Evolutionary conservation across 2,888 invertebrate species (phyloP).

Genomic region (Caenorhabditis drosophilae): DNA sequence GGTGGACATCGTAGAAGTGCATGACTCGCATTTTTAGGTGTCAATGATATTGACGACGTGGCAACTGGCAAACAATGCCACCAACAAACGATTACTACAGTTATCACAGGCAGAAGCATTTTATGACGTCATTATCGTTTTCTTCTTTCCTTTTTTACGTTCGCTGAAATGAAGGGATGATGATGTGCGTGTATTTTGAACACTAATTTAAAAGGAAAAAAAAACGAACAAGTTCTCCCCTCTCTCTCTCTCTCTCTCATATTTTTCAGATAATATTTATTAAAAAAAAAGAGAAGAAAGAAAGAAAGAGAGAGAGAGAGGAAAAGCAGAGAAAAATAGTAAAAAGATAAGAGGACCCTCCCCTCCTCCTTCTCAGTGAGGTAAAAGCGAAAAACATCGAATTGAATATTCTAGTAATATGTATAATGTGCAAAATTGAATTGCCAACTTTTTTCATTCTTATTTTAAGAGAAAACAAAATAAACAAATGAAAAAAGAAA

Average conservation of each 20-base stretch:
- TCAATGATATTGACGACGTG: neutral
- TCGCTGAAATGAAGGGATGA: neutral
- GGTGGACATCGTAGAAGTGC: slow-evolving; percentile 58
- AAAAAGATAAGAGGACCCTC: neutral
- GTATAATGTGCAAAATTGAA: too few species aligned
- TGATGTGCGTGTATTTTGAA: neutral
- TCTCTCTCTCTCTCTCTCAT: neutral
- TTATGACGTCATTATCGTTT: too few species aligned
- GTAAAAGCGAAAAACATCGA: slow-evolving; percentile 2
- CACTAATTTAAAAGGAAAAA: too few species aligned
- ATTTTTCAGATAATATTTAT: neutral
- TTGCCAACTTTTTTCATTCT: too few species aligned
- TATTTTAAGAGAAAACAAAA: too few species aligned
- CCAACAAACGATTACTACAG: neutral
- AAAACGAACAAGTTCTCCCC: neutral
- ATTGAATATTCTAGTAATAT: slow-evolving; percentile 9
- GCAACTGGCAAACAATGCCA: neutral
- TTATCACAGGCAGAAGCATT: too few species aligned
- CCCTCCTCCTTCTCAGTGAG: neutral
- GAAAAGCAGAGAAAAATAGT: neutral
- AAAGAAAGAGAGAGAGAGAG: neutral
- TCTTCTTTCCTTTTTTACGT: too few species aligned
- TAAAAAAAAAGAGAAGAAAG: neutral
- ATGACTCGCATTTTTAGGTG: slow-evolving; percentile 27
- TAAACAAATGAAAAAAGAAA: neutral